Evolutionary conservation across 2,113 vertebrate genomes (phyloP).

Genomic region (Odontophorus gujanensis): DNA sequence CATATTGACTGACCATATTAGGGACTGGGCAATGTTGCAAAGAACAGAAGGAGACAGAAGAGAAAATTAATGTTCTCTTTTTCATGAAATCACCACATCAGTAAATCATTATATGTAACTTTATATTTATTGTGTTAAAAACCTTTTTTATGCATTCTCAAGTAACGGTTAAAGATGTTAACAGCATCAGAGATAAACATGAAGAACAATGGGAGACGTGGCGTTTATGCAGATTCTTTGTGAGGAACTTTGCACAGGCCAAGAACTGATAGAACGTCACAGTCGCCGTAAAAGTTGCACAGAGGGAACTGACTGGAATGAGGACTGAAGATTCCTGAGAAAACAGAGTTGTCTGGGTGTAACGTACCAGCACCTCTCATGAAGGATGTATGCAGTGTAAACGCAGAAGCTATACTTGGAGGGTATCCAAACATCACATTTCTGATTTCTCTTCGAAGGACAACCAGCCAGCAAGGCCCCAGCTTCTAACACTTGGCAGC

Average conservation of each 20-base stretch:
- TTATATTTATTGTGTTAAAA: background rate
- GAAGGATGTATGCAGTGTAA: background rate
- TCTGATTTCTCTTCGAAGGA: background rate
- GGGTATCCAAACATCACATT: background rate
- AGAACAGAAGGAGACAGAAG: background rate
- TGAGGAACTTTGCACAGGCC: background rate
- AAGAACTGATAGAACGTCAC: background rate
- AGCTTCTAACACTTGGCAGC: background rate
- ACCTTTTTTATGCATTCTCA: background rate
- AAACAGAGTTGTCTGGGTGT: background rate
- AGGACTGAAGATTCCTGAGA: background rate
- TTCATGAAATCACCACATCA: background rate
- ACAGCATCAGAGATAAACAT: background rate
- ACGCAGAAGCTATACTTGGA: background rate
- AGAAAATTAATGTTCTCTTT: background rate
- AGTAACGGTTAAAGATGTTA: background rate
- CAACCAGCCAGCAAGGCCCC: background rate
- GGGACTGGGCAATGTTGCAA: background rate
- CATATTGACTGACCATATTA: background rate
- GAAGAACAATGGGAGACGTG: rapidly evolving
- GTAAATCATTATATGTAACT: background rate
- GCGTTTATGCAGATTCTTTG: background rate
- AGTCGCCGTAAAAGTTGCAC: background rate
- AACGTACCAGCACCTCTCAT: background rate
- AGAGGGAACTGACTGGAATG: background rate